Base-by-base conservation (phyloP, 2,888 invertebrate species). In the Hydrotaea cyrtoneurina region DNA sequence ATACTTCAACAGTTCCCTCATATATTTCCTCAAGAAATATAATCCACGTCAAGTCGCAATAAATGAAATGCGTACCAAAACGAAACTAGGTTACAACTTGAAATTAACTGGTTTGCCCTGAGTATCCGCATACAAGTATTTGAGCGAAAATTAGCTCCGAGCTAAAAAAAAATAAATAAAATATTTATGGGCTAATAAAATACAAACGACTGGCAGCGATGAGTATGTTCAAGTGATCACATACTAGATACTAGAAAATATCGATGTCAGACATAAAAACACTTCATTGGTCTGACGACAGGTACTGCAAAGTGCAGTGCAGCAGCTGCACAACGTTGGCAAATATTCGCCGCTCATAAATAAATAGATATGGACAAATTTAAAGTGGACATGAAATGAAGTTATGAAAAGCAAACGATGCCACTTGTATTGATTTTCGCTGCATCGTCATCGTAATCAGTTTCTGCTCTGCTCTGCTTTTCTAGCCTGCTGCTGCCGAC, bases 71-170 rank as follows among this genome's bases (percentile, higher is more conserved):
- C 31, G 2, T 31, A 31, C 7, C 31, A 26, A 46, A 71, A 19
- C 13, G 5, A 71, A 50, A 57, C 21, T 73, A 43, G 73, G 57
- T 57, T 53, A 43, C 39, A 17, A 57, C 73, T 57, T 23, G 10
- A 57, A 73, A 59, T 7, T 39, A 73, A 73, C 73, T 73, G 39
- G 73, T 73, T 73, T 73, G 3, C 55, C 0, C 21, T 55, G 55
- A 55, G 55, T 53, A n/a, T 17, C 13, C 31, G 17, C 23, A 10
- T 55, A 31, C 31, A 31, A 31, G 31, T 31, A 31, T 31, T 7
- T 31, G 23, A 2, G 19, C 11, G 1, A 55, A 55, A 21, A 21
- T 21, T 21, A 21, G 50, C n/a, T 50, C n/a, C n/a, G n/a, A n/a
- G n/a, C n/a, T n/a, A n/a, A n/a, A n/a, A n/a, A n/a, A n/a, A n/a